phyloP scores from a whole-genome alignment of 2,113 vertebrate species.

The Hippopotamus amphibius region DNA sequence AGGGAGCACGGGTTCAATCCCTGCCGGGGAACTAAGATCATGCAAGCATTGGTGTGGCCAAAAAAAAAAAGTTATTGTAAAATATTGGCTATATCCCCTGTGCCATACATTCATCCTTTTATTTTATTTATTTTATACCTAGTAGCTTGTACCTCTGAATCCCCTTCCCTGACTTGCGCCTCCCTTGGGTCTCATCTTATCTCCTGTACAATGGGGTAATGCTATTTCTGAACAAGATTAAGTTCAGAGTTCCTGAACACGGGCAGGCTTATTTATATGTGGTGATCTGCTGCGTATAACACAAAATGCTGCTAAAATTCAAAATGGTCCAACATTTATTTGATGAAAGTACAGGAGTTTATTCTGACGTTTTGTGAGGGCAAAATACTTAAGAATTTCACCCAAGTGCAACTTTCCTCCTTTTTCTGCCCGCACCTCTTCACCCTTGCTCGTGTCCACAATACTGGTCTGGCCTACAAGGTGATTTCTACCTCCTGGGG shows the following conservation, averaged over 20 bases:
- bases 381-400: neutral
- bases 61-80: neutral
- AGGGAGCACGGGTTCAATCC: neutral
- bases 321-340: neutral
- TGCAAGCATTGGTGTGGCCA: too few relatives aligned
- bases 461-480: neutral
- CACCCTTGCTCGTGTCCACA: neutral
- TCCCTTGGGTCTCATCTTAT: neutral
- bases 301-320: neutral
- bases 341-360: neutral
- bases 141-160: neutral
- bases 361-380: neutral
- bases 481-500: neutral
- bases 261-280: neutral
- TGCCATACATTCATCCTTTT: neutral
- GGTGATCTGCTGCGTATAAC: neutral
- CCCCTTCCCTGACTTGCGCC: neutral
- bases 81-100: neutral
- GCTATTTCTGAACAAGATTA: neutral
- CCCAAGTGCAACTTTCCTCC: neutral
- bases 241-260: neutral
- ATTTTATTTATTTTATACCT: neutral
- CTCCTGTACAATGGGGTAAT: neutral
- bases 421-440: neutral
- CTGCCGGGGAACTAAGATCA: neutral